These are phyloP conservation scores for Labeo rohita DNA, from an alignment of 2,113 vertebrate species.

Conservation along the genomic window DNA sequence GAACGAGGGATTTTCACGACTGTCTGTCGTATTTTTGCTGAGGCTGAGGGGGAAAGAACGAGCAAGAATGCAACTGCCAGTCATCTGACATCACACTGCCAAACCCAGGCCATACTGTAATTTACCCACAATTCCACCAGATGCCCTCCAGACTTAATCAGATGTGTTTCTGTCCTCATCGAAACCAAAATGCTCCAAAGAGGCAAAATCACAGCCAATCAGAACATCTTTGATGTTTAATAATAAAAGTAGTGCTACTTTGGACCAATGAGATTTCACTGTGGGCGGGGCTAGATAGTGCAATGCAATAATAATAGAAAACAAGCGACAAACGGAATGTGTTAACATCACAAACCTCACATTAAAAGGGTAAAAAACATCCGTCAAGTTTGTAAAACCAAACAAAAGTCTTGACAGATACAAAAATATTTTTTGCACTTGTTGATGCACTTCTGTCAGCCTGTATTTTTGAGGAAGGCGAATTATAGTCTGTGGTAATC, in stretches of 20 bases:
- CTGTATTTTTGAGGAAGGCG: background rate
- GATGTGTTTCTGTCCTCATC: background rate
- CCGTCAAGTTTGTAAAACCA: background rate
- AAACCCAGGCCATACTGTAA: background rate
- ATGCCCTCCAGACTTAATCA: background rate
- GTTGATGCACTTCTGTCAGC: background rate
- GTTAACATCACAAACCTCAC: background rate
- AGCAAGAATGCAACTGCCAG: conserved; percentile 56
- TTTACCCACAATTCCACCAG: conserved; percentile 17
- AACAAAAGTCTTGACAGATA: background rate
- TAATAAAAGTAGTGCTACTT: background rate
- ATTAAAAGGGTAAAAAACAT: background rate
- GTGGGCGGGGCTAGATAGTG: background rate
- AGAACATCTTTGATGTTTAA: background rate
- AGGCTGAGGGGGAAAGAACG: conserved; percentile 57
- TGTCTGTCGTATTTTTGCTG: conserved; percentile 74
- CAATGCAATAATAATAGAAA: background rate
- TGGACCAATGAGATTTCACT: background rate
- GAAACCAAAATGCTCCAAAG: background rate
- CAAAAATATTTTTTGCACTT: background rate
- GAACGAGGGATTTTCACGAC: conserved; percentile 77
- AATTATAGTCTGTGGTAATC: background rate
- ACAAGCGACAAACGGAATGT: background rate
- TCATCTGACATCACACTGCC: background rate
- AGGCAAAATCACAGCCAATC: background rate